Conservation (phyloP, 2,113 vertebrate genomes). For the Archocentrus centrarchus region DNA sequence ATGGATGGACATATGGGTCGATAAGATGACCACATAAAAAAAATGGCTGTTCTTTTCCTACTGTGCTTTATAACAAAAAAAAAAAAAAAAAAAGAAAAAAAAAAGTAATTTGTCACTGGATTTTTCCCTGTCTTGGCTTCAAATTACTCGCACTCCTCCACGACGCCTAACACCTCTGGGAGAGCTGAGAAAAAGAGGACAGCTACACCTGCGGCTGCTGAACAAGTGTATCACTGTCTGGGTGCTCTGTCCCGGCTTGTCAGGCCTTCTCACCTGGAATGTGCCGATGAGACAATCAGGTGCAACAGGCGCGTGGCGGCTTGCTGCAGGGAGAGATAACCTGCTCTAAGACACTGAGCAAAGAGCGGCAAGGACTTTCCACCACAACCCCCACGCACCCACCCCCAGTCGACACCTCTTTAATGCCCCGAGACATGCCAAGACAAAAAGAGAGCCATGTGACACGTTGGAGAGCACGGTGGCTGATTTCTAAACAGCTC, state of each 20-base stretch:
- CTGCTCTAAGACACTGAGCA: conserved; percentile 77
- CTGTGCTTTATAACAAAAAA: conserved; percentile 6
- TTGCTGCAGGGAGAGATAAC: conserved; percentile 85
- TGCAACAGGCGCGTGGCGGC: conserved; percentile 95
- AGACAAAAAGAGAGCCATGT: conserved; percentile 3
- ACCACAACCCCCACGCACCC: accelerated
- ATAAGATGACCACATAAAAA: conserved; percentile 20
- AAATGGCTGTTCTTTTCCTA: conserved; percentile 28
- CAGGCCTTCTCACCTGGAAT: conserved; percentile 87
- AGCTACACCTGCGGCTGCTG: conserved; percentile 94
- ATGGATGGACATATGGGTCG: conserved; percentile 45
- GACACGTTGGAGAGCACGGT: conserved; percentile 12
- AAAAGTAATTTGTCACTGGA: conserved; percentile 57
- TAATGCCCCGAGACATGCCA: conserved; percentile 30
- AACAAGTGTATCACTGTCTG: conserved; percentile 98
- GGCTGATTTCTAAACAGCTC: conserved; percentile 72
- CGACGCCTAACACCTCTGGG: conserved; percentile 78
- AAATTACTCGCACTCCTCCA: conserved; percentile 77
- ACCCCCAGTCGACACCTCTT: conserved; percentile 27
- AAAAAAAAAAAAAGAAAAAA: conserved; percentile 12
- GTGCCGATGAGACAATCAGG: conserved; percentile 94
- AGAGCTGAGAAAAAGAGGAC: conserved; percentile 79
- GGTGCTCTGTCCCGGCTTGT: conserved; percentile 86
- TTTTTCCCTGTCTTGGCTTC: conserved; percentile 30
- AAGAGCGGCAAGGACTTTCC: conserved; percentile 57